A percentile compares a stretch with the other conserved stretches of the same genome.
These are phyloP conservation scores for Saimiri boliviensis DNA, from an alignment of 2,113 vertebrate species.

Conservation along the genomic window DNA sequence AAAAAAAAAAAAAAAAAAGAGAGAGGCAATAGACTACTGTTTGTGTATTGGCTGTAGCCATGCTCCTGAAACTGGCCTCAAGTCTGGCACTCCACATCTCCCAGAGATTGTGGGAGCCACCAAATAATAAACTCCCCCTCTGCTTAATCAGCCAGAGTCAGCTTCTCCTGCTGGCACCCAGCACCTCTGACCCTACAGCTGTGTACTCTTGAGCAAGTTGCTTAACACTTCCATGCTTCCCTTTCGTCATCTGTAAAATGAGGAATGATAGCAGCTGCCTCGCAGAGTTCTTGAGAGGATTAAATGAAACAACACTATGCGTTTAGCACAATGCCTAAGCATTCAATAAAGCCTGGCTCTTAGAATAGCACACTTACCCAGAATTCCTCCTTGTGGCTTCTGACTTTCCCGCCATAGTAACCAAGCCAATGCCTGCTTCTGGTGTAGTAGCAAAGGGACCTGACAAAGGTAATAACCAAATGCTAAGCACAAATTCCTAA, in stretches of 20 bases:
- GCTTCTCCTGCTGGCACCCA: background rate
- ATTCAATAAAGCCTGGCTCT: background rate
- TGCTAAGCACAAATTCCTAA: background rate
- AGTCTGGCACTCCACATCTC: background rate
- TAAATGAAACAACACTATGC: background rate
- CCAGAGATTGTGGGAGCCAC: background rate
- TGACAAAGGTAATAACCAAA: slow-evolving; percentile 46
- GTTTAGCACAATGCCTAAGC: background rate
- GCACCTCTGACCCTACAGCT: background rate
- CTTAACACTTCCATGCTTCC: background rate
- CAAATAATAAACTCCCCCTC: background rate
- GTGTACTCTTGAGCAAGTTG: background rate
- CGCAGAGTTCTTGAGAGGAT: background rate
- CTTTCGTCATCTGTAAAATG: background rate
- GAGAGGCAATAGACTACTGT: too few relatives aligned
- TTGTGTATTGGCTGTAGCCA: background rate
- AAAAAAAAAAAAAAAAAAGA: too few relatives aligned
- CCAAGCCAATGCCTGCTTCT: slow-evolving; percentile 94
- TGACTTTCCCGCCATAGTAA: slow-evolving; percentile 95
- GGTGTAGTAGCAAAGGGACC: slow-evolving; percentile 91
- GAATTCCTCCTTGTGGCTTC: slow-evolving; percentile 94
- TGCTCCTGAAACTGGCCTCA: background rate
- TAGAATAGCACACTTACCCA: slow-evolving; percentile 86
- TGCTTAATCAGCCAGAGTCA: background rate
- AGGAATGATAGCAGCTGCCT: background rate